Percentiles rank a stretch among this genome's conserved stretches.
phyloP scores from a whole-genome alignment of 2,113 vertebrate genomes.

The Aldabrachelys gigantea region DNA sequence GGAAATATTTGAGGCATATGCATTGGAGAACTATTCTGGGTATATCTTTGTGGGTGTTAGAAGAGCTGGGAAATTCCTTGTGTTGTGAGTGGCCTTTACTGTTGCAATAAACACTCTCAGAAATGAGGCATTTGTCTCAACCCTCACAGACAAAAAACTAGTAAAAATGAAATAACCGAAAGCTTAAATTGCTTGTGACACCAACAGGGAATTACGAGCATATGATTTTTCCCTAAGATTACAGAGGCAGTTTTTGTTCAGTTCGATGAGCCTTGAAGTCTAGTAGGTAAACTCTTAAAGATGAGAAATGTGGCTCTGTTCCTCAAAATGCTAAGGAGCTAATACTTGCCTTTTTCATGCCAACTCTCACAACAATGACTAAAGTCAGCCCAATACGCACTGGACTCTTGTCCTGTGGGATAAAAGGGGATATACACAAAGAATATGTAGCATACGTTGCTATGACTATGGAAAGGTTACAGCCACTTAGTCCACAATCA shows the following conservation, averaged over 20 bases:
- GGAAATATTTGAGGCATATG: not conserved
- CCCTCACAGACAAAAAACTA: not conserved
- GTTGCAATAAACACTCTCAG: not conserved
- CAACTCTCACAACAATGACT: conserved; percentile 24
- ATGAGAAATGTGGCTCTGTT: conserved; percentile 61
- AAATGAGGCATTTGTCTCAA: not conserved
- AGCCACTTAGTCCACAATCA: not conserved
- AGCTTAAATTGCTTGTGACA: not conserved
- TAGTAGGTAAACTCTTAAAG: not conserved
- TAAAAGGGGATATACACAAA: conserved; percentile 24
- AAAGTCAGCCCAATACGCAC: conserved; percentile 38
- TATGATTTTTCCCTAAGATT: not conserved
- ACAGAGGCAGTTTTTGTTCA: conserved; percentile 29
- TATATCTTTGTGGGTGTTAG: not conserved
- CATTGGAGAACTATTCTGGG: not conserved
- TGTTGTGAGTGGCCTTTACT: not conserved
- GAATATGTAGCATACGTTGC: not conserved
- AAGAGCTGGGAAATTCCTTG: conserved; percentile 3
- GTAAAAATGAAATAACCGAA: not conserved
- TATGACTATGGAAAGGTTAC: not conserved
- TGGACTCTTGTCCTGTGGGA: conserved; percentile 3
- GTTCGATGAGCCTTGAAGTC: conserved; percentile 15
- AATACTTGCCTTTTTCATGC: conserved; percentile 36
- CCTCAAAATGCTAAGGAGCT: conserved; percentile 49
- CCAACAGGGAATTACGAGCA: not conserved